Evolutionary conservation across 2,888 invertebrate species (phyloP), one percentile per base, ranked within the genome.

Genomic region (Melitaea athalia): DNA sequence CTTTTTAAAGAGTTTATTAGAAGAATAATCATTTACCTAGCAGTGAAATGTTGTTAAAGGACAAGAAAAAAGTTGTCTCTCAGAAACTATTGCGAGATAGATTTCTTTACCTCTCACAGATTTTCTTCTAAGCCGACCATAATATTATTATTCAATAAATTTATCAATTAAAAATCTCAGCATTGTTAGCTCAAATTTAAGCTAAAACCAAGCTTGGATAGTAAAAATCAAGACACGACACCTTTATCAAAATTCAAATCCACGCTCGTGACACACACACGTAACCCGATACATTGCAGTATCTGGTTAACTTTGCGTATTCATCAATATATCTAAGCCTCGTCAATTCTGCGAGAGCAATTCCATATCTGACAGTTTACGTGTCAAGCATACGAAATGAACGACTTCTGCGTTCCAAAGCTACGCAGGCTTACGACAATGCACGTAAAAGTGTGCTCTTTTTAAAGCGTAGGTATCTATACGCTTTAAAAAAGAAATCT

Each of bases 251-350:
- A n/a, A 49, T 49, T n/a, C n/a, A 14, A 49, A 49, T 14, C 47
- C 14, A 45, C 47, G n/a, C 47, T 45, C 45, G 11, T 45, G n/a
- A 49, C 47, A 49, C 5, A 49, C n/a, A 49, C 45, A 8, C 45
- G 45, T 38, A 55, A 55, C 14, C 8, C 10, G 15, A 31, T 7
- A 31, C 42, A 42, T 42, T 42, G 57, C 31, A 49, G n/a, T n/a
- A 15, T 57, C 42, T 15, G 3, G 42, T 42, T 42, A 15, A 57
- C 57, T 57, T 11, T 15, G 42, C 38, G 42, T 57, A 57, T 57
- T 57, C 57, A 57, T 57, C 57, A 57, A 57, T 57, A 57, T 42
- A 15, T 42, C 15, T 42, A n/a, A 57, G 57, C 42, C n/a, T 5
- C 42, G 42, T 42, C 42, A 57, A 57, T 31, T 15, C 33, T 55